phyloP scores from a whole-genome alignment of 1,140 invertebrate genomes.

The Pomacea maculata region DNA sequence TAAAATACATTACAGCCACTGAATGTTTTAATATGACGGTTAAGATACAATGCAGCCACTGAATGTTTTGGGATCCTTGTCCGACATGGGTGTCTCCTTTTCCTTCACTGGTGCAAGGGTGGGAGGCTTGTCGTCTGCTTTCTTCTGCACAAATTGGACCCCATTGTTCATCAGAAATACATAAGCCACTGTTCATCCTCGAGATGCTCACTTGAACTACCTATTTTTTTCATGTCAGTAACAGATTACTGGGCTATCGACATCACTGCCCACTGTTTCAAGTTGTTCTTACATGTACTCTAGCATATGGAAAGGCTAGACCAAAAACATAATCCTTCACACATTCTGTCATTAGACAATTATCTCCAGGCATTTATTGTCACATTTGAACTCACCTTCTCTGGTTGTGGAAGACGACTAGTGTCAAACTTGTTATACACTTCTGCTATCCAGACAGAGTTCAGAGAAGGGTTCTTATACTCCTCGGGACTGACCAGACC shows the following conservation, averaged over 20 bases:
- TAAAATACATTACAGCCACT: conserved; percentile 73
- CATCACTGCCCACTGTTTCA: no score
- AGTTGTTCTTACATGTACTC: no score
- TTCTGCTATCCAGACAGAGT: conserved; percentile 71
- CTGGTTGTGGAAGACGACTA: conserved; percentile 53
- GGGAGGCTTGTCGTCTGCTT: conserved; percentile 67
- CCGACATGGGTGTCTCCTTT: conserved; percentile 71
- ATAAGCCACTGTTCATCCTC: neutral
- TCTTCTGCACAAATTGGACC: conserved; percentile 55
- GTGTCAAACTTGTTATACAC: conserved; percentile 72
- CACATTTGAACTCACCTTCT: conserved; percentile 26
- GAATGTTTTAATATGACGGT: conserved; percentile 65
- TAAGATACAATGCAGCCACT: conserved; percentile 73
- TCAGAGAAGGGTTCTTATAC: conserved; percentile 69
- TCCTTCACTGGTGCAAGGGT: conserved; percentile 76
- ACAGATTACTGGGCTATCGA: no score
- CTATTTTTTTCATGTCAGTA: neutral
- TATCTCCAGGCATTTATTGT: no score
- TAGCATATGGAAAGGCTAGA: neutral
- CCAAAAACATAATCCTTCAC: neutral
- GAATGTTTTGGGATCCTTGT: conserved; percentile 73
- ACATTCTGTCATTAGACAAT: neutral
- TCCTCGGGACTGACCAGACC: conserved; percentile 76
- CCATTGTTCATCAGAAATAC: neutral
- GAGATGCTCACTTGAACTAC: neutral